Conservation (phyloP, 2,888 invertebrate genomes). For the Tetanocera ferruginea region DNA sequence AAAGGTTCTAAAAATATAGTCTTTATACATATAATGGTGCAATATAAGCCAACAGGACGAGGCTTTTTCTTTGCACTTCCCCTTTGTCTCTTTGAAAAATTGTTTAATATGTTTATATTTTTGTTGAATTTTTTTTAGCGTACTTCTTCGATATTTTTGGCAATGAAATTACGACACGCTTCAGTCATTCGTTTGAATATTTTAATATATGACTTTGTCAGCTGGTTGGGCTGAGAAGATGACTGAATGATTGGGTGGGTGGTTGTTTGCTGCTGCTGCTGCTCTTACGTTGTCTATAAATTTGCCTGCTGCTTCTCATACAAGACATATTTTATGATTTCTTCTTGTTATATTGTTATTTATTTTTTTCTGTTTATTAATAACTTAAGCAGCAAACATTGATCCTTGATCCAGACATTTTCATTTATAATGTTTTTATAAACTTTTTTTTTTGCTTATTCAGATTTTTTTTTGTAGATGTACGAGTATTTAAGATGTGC, state of each 20-base stretch:
- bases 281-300: not conserved
- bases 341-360: not conserved
- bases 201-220: conserved; percentile 10
- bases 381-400: conserved; percentile 13
- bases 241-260: not conserved
- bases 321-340: not conserved
- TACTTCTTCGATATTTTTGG: too few relatives aligned
- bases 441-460: conserved; percentile 42
- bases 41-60: too few relatives aligned
- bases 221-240: not conserved
- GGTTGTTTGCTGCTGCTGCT: not conserved
- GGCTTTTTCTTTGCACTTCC: too few relatives aligned
- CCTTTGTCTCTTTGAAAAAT: too few relatives aligned
- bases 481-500: not conserved
- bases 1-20: too few relatives aligned
- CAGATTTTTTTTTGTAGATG: conserved; percentile 23
- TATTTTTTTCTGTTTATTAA: not conserved
- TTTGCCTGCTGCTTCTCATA: not conserved
- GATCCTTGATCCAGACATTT: conserved; percentile 27
- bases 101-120: too few relatives aligned
- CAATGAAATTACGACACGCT: conserved; percentile 27
- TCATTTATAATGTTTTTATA: conserved; percentile 30
- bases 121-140: too few relatives aligned
- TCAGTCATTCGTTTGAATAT: conserved; percentile 23
- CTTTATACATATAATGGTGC: too few relatives aligned